A percentile compares a stretch with the other conserved stretches of the same genome.
These are phyloP conservation scores for Ardeotis arabs DNA, from an alignment of 2,113 vertebrate species.

Conservation along the genomic window DNA sequence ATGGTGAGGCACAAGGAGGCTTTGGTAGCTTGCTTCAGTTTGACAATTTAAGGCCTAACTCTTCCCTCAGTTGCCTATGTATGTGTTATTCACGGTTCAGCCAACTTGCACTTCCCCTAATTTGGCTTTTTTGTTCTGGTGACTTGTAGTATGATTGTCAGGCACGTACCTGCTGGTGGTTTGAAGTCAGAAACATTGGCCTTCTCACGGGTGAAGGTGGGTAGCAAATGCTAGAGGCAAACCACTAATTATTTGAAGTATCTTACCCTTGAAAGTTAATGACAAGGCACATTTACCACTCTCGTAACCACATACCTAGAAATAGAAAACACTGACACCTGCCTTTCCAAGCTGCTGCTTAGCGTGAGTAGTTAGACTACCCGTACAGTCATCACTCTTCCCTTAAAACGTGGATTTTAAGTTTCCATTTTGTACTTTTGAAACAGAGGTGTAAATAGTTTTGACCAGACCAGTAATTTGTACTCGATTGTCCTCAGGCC, in stretches of 20 bases:
- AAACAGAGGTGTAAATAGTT: background rate
- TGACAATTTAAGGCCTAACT: background rate
- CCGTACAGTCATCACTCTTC: background rate
- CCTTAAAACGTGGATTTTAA: background rate
- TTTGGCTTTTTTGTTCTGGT: background rate
- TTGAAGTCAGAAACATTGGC: background rate
- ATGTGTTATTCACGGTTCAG: background rate
- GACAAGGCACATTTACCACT: background rate
- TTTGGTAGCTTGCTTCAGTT: background rate
- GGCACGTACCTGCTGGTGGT: background rate
- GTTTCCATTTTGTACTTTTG: background rate
- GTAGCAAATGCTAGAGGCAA: slow-evolving; percentile 3
- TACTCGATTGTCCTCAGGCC: background rate
- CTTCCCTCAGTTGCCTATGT: background rate
- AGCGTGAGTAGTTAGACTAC: background rate
- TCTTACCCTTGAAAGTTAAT: slow-evolving; percentile 14
- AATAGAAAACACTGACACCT: slow-evolving; percentile 3
- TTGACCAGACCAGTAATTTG: background rate
- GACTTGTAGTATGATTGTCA: background rate
- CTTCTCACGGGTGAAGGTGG: background rate
- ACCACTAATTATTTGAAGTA: slow-evolving; percentile 25
- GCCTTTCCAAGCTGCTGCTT: background rate
- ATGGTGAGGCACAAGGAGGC: background rate
- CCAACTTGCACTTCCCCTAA: background rate
- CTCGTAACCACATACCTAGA: background rate